phyloP scores from a whole-genome alignment of 2,113 vertebrate genomes.

The Rhadina sibilatrix region DNA sequence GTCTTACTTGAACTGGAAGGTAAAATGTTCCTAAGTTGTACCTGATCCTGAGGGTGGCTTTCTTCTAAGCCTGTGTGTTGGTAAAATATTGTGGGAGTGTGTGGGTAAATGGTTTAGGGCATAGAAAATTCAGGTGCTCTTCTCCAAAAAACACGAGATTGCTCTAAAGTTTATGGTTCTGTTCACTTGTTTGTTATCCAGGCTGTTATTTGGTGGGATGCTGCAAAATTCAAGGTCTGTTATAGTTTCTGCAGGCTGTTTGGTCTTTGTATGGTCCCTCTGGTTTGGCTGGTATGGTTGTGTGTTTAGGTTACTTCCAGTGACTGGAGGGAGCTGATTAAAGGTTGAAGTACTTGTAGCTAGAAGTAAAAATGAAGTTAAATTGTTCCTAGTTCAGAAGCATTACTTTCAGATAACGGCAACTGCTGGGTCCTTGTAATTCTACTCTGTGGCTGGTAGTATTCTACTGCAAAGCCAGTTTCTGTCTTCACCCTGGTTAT shows the following conservation, averaged over 20 bases:
- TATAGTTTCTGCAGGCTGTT: not conserved
- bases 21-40: not conserved
- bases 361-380: not conserved
- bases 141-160: not conserved
- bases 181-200: not conserved
- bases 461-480: not conserved
- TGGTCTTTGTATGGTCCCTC: not conserved
- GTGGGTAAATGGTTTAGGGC: not conserved
- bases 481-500: not conserved
- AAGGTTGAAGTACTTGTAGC: not conserved
- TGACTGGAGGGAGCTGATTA: not conserved
- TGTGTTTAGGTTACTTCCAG: not conserved
- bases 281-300: not conserved
- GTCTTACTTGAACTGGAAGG: not conserved
- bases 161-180: not conserved
- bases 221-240: not conserved
- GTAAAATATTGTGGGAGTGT: not conserved
- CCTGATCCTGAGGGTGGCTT: not conserved
- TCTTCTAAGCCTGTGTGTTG: not conserved
- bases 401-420: not conserved
- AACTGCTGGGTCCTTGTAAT: not conserved
- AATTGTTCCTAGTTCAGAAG: not conserved
- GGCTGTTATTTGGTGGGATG: not conserved
- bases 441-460: not conserved
- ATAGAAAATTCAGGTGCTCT: not conserved